Evolutionary conservation across 2,888 invertebrate genomes (phyloP), one percentile per base, ranked within the genome.

Genomic region (Drosophila buzzatii): DNA sequence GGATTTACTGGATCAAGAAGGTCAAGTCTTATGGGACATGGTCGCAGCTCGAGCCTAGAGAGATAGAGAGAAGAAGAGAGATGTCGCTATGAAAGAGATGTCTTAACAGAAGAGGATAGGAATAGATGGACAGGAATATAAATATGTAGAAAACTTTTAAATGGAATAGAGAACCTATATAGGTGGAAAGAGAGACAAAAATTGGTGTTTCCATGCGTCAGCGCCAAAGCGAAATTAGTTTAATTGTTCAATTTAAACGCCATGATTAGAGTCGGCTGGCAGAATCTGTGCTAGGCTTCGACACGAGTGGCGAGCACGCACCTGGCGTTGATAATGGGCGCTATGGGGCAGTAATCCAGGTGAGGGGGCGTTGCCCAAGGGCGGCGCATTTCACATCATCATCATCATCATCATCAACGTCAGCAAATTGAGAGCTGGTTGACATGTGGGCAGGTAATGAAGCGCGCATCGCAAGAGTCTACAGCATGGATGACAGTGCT

Each of bases 231-330:
- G 14, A 84, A 87, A 82, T 87, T 82, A 82, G 76, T 85, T 75
- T 88, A 89, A 86, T 86, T 86, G 88, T 81, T 64, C 78, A 85
- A 87, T 89, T 85, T 79, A 62, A 87, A 74, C 70, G 84, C 79
- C 72, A 76, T 90, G 83, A 88, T 85, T 86, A 82, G 79, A 71
- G 33, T 35, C 41, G 41, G 39, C 37, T 39, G 41, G 27, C 33
- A 45, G 59, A 65, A 71, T 73, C 71, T 68, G 53, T 64, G 62
- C 14, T 16, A 12, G 52, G 51, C 16, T 20, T 62, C 76, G 79
- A 82, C 80, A 85, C 82, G 78, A 77, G 82, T 72, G 63, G 52
- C 77, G 84, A 79, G 72, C 85, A 86, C 85, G 79, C 85, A 85
- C 57, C 71, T 85, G 88, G 77, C 88, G 88, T 73, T 89, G 80